Evolutionary conservation across 2,888 invertebrate genomes (phyloP).

Genomic region (Hirtodrosophila histrioides): DNA sequence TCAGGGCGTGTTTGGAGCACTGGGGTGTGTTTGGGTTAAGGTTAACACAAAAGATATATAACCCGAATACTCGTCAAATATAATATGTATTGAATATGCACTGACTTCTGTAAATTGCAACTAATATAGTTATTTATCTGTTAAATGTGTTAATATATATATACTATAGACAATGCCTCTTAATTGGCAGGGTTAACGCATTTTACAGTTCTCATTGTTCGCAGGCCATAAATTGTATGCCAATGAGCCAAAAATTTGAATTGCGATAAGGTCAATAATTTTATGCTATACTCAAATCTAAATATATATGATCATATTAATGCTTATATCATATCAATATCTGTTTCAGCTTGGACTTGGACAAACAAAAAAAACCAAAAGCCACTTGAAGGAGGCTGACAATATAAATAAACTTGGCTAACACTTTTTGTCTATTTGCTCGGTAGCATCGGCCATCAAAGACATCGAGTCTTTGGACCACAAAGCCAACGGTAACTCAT

Average conservation of each 20-base stretch:
- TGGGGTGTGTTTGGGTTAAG: conserved; percentile 41
- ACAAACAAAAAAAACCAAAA: conserved; percentile 35
- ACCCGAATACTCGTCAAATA: not conserved
- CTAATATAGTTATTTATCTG: conserved; percentile 18
- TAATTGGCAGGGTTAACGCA: conserved; percentile 21
- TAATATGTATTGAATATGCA: conserved; percentile 2
- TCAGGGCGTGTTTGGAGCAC: conserved; percentile 12
- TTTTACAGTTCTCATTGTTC: conserved; percentile 23
- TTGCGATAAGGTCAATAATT: conserved; percentile 51
- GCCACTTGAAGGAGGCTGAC: conserved; percentile 14
- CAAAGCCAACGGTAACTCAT: conserved; percentile 50
- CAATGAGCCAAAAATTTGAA: conserved; percentile 29
- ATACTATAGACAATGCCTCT: conserved; percentile 22
- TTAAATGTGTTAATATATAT: conserved; percentile 11
- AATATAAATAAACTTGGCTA: conserved; percentile 1
- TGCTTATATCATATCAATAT: conserved; percentile 12
- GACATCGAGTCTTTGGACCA: conserved; percentile 19
- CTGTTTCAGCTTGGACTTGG: conserved; percentile 16
- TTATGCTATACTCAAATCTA: conserved; percentile 4
- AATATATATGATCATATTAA: no score
- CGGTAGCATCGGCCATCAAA: conserved; percentile 42
- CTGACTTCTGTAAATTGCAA: conserved; percentile 22
- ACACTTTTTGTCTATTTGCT: conserved; percentile 29
- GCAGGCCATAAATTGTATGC: conserved; percentile 29
- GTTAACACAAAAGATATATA: conserved; percentile 10